Base-by-base conservation (phyloP, 1,140 invertebrate species). In the Aphelinus certus region DNA sequence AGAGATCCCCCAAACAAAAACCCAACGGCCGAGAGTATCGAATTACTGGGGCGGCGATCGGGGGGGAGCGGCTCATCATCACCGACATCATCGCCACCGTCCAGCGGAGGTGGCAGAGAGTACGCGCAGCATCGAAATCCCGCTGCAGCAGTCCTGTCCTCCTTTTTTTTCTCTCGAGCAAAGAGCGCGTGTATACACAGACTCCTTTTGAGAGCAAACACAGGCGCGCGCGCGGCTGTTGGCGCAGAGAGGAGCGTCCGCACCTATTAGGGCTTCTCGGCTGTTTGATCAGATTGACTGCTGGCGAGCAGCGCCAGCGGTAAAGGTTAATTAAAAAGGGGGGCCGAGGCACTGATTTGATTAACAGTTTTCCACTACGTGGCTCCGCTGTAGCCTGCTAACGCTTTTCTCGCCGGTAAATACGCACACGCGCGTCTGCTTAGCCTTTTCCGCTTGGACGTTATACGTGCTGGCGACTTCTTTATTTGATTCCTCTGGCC, bases 241-340 rank as follows among this genome's bases (percentile, higher is more conserved):
- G 26, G n/a, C 2, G 45, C 9, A 57, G n/a, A 69, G 56, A 10
- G 49, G 45, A 48, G 45, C 26, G 66, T 77, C 71, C 58, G 48
- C 66, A 78, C 65, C 66, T 76, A 76, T 81, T 77, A 53, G 76
- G 77, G 53, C 71, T 69, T 76, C 69, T 67, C 69, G 64, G 71
- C 73, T 76, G 79, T 82, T 83, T 83, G 82, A 82, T 82, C 82
- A 79, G 79, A 81, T 81, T 79, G 79, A 80, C 80, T 79, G 72
- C 71, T 71, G 65, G 69, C 67, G n/a, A 7, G 26, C 43, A 69
- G 4, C 51, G 51, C 9, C 51, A 53, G 56, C 64, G 73, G 62
- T 56, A 61, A 79, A 77, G 79, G 80, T 80, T 81, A 79, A 75
- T 80, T 78, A 81, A 81, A 83, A 82, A 81, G 80, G 80, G 79